phyloP scores from a whole-genome alignment of 2,888 invertebrate species.

The Eristalinus aeneus region DNA sequence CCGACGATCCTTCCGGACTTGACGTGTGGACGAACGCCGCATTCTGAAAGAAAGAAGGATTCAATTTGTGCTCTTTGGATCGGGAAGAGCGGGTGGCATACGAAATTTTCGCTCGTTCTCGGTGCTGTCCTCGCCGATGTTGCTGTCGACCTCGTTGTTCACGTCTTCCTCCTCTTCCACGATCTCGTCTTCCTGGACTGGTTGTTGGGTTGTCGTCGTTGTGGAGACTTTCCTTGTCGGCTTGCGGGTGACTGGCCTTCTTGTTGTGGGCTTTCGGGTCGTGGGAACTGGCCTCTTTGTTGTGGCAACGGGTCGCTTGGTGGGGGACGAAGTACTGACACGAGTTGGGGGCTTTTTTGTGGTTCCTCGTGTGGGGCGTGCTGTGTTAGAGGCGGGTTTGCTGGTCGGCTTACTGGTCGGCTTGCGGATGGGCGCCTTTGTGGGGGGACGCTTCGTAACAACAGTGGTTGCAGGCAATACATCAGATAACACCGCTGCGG shows the following conservation, averaged over 20 bases:
- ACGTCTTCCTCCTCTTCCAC: slow-evolving; percentile 78
- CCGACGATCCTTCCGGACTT: slow-evolving; percentile 93
- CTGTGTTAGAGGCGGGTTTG: slow-evolving; percentile 71
- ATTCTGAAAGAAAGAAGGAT: slow-evolving; percentile 83
- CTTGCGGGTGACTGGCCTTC: slow-evolving; percentile 78
- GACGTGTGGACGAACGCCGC: slow-evolving; percentile 91
- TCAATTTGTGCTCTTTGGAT: slow-evolving; percentile 68
- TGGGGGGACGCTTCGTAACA: slow-evolving; percentile 73
- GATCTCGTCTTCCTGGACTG: slow-evolving; percentile 75
- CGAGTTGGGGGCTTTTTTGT: slow-evolving; percentile 78
- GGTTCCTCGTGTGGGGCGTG: slow-evolving; percentile 75
- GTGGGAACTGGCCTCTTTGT: slow-evolving; percentile 75
- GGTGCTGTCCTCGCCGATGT: slow-evolving; percentile 39
- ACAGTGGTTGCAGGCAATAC: slow-evolving; percentile 69
- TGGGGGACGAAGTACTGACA: slow-evolving; percentile 74
- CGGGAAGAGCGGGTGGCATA: slow-evolving; percentile 74
- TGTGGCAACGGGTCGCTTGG: slow-evolving; percentile 73
- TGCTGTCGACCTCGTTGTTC: slow-evolving; percentile 55
- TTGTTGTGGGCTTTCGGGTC: slow-evolving; percentile 77
- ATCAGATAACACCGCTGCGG: slow-evolving; percentile 71
- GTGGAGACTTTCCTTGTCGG: slow-evolving; percentile 75
- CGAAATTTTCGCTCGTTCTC: slow-evolving; percentile 77
- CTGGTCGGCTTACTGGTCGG: slow-evolving; percentile 74
- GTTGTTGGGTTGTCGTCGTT: slow-evolving; percentile 74
- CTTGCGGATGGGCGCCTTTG: slow-evolving; percentile 76